A percentile compares a stretch with the other conserved stretches of the same genome.
Conservation (phyloP, 1,140 invertebrate genomes). For the Homalodisca vitripennis region DNA sequence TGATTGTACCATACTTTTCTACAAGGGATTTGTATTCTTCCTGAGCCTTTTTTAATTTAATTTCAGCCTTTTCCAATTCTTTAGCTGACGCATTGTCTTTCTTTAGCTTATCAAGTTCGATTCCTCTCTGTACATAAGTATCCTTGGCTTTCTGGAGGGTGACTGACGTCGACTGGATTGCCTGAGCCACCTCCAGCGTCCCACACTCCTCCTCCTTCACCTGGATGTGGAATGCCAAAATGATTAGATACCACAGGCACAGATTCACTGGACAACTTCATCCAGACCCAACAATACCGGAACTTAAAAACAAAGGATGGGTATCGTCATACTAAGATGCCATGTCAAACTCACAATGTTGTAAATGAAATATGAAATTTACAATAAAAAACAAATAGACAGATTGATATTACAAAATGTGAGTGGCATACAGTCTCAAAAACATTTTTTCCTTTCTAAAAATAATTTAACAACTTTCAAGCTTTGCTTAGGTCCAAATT, state of each 20-base stretch:
- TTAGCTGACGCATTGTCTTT: conserved; percentile 89
- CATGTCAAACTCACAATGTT: no score
- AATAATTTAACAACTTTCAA: no score
- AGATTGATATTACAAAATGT: no score
- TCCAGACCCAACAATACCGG: neutral
- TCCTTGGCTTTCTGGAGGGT: conserved; percentile 89
- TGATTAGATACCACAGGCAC: no score
- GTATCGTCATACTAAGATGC: no score
- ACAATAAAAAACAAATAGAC: no score
- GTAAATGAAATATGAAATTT: no score
- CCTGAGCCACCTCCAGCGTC: conserved; percentile 85
- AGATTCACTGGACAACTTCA: no score
- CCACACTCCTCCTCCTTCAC: conserved; percentile 92
- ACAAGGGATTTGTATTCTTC: conserved; percentile 88
- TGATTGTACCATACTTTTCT: conserved; percentile 84
- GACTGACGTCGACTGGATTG: conserved; percentile 82
- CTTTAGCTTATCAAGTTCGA: conserved; percentile 83
- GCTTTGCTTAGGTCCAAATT: no score
- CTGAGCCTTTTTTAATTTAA: conserved; percentile 88
- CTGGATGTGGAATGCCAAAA: conserved; percentile 52
- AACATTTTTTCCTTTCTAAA: no score
- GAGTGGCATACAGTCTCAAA: no score
- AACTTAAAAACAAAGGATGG: no score
- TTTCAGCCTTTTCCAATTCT: conserved; percentile 91
- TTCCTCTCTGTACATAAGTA: conserved; percentile 75